phyloP scores from a whole-genome alignment of 2,888 invertebrate genomes.

The Mesoligia furuncula region DNA sequence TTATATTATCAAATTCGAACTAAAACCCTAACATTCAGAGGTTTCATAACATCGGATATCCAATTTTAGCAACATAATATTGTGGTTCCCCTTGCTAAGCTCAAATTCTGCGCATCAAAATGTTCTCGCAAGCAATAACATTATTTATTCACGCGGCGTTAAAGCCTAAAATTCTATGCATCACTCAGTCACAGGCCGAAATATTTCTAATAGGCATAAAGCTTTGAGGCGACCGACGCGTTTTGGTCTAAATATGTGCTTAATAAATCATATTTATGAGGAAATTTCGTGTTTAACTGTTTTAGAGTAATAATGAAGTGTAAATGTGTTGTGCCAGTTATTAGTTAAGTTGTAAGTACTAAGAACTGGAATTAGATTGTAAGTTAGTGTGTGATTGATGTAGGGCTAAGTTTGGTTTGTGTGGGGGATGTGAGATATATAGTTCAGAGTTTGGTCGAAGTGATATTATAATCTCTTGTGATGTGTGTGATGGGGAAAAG shows the following conservation, averaged over 20 bases:
- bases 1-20: constrained; percentile 31
- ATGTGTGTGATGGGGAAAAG: neutral
- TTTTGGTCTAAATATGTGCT: constrained; percentile 56
- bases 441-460: neutral
- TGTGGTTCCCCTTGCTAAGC: constrained; percentile 51
- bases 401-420: constrained; percentile 34
- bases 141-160: constrained; percentile 29
- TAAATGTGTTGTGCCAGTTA: constrained; percentile 41
- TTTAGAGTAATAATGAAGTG: constrained; percentile 51
- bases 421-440: constrained; percentile 4
- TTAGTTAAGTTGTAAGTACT: constrained; percentile 41
- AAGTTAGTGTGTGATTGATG: constrained; percentile 43
- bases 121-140: constrained; percentile 20
- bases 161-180: constrained; percentile 38
- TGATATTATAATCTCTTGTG: constrained; percentile 13
- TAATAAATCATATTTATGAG: constrained; percentile 64
- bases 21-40: constrained; percentile 42
- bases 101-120: constrained; percentile 49
- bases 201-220: constrained; percentile 60
- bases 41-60: constrained; percentile 51
- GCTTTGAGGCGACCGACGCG: constrained; percentile 48
- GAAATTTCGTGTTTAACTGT: constrained; percentile 45
- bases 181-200: constrained; percentile 23
- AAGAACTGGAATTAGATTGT: constrained; percentile 31
- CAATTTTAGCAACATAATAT: constrained; percentile 61